These are phyloP conservation scores for Stictonetta naevosa DNA, from an alignment of 2,113 vertebrate species.

Conservation along the genomic window DNA sequence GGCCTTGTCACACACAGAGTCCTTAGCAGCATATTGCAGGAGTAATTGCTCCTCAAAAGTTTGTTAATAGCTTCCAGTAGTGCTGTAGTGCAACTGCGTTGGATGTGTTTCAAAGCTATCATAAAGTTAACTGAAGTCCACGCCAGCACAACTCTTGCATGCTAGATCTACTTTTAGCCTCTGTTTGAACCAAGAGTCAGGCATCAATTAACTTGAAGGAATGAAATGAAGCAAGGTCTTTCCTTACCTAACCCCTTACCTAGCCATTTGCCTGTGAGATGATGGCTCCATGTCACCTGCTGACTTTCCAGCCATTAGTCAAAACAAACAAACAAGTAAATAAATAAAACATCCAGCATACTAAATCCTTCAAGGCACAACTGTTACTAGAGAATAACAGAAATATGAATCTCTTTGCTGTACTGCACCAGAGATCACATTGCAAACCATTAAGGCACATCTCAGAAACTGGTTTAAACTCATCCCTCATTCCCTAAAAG, in stretches of 20 bases:
- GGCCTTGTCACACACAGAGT: background rate
- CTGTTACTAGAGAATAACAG: background rate
- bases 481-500: background rate
- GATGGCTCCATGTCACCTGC: too few relatives aligned
- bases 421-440: accelerated
- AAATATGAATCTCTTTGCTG: background rate
- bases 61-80: background rate
- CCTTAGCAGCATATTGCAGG: background rate
- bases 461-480: background rate
- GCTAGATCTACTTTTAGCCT: background rate
- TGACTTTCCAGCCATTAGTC: background rate
- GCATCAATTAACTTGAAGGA: background rate
- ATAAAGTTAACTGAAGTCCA: too few relatives aligned
- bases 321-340: background rate
- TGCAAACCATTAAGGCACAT: background rate
- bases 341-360: too few relatives aligned
- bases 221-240: background rate
- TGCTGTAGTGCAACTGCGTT: background rate
- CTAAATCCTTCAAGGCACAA: background rate
- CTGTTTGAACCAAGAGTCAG: background rate
- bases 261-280: background rate
- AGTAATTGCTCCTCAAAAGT: background rate
- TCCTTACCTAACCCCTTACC: background rate
- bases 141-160: background rate
- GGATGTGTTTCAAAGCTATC: background rate